phyloP scores from a whole-genome alignment of 2,888 invertebrate genomes.

The Rugalucina vietnamica region DNA sequence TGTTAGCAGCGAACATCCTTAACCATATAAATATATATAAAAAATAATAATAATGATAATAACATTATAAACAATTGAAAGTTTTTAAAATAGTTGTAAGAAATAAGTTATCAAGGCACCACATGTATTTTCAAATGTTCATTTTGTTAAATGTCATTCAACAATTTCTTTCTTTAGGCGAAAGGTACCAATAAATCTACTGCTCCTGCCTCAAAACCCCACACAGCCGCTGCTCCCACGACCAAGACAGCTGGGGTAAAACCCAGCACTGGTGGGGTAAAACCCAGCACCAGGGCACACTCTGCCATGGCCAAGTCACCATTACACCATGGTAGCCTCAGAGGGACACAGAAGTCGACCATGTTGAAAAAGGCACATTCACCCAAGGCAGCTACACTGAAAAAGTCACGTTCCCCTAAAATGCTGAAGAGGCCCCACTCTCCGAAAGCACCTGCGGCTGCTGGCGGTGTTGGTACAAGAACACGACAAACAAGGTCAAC shows the following conservation, averaged over 20 bases:
- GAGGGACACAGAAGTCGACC: background rate
- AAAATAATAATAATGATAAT: no score
- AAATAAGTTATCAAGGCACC: no score
- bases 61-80: no score
- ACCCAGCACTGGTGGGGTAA: background rate
- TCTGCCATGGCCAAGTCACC: background rate
- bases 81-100: no score
- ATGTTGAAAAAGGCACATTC: background rate
- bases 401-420: background rate
- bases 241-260: background rate
- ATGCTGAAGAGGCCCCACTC: background rate
- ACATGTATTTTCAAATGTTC: no score
- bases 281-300: background rate
- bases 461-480: background rate
- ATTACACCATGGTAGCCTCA: background rate
- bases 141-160: no score
- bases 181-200: no score
- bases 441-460: background rate
- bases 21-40: no score
- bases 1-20: no score
- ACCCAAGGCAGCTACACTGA: background rate
- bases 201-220: background rate
- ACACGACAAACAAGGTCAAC: background rate
- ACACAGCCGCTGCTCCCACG: background rate
- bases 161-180: no score